A percentile compares a stretch with the other conserved stretches of the same genome.
phyloP scores from a whole-genome alignment of 2,888 invertebrate genomes.

The Cerastis leucographa region DNA sequence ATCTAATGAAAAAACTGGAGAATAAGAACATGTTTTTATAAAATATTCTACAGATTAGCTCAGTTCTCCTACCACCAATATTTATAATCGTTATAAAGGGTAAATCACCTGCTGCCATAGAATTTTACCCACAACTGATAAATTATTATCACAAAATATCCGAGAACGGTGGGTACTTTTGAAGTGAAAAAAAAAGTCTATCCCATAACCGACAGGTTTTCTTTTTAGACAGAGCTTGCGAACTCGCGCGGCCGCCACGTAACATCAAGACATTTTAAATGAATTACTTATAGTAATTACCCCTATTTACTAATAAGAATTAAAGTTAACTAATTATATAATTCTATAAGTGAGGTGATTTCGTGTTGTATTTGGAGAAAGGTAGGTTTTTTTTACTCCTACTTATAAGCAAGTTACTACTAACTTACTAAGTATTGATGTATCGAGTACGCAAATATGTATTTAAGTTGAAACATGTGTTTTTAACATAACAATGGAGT shows the following conservation, averaged over 20 bases:
- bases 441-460: not conserved
- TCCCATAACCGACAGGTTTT: not conserved
- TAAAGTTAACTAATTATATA: slow-evolving; percentile 7
- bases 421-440: not conserved
- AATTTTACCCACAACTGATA: slow-evolving; percentile 6
- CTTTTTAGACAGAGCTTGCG: slow-evolving; percentile 55
- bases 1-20: not conserved
- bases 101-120: too few species aligned
- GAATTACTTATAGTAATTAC: slow-evolving; percentile 30
- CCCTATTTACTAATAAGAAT: not conserved
- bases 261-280: not conserved
- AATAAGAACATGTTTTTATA: not conserved
- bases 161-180: slow-evolving; percentile 37
- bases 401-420: not conserved
- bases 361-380: not conserved
- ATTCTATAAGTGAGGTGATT: not conserved
- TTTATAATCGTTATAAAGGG: not conserved
- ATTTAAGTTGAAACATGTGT: too few species aligned
- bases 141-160: not conserved
- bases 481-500: too few species aligned
- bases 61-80: too few species aligned
- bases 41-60: not conserved
- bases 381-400: not conserved
- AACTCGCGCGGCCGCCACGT: slow-evolving; percentile 52
- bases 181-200: not conserved